phyloP scores from a whole-genome alignment of 2,797 vertebrate species.

The Tragelaphus oryx region DNA sequence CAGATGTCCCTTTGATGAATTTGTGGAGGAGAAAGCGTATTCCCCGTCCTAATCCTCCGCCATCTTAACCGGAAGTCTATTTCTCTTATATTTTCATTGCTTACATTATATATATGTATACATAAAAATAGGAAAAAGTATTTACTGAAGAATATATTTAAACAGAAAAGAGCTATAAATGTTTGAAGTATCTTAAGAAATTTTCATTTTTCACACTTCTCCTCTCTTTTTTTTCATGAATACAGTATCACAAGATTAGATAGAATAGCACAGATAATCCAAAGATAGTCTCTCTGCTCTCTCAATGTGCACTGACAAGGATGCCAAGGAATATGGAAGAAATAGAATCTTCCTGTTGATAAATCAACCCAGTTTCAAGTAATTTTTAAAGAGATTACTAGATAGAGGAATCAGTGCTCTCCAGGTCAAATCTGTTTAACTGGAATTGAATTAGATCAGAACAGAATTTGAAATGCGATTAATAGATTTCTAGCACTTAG shows the following conservation, averaged over 20 bases:
- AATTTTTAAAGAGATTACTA: not conserved
- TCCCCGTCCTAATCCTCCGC: too few relatives aligned
- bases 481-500: conserved; percentile 44
- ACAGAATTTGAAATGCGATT: conserved; percentile 27
- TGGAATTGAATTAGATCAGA: conserved; percentile 41
- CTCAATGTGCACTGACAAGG: not conserved
- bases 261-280: conserved; percentile 34
- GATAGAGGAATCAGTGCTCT: conserved; percentile 44
- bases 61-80: too few relatives aligned
- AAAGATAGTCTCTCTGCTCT: conserved; percentile 29
- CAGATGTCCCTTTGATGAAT: too few relatives aligned
- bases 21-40: too few relatives aligned
- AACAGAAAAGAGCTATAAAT: not conserved
- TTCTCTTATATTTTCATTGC: not conserved
- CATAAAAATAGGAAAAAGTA: not conserved
- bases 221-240: conserved; percentile 18
- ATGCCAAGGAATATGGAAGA: not conserved
- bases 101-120: not conserved
- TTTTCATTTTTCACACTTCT: conserved; percentile 30
- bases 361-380: conserved; percentile 33
- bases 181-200: conserved; percentile 38
- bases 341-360: conserved; percentile 33
- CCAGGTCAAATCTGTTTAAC: conserved; percentile 46
- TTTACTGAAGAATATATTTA: not conserved
- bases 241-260: conserved; percentile 29